Evolutionary conservation across 2,888 invertebrate genomes (phyloP).

Genomic region (Ormyrus rosae): DNA sequence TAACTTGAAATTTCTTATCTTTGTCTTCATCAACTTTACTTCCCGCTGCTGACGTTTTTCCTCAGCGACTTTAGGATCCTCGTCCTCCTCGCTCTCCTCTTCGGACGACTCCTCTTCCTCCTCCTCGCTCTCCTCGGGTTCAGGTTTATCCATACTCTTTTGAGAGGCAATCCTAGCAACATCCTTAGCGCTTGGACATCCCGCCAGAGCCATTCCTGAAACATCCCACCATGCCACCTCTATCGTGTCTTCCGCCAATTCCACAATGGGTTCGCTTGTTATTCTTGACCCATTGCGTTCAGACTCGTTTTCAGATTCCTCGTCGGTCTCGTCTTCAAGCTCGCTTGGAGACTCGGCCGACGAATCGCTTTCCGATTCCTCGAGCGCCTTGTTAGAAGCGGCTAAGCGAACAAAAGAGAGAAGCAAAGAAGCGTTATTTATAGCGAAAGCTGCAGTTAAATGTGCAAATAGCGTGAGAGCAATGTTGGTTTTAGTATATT

Average conservation of each 20-base stretch:
- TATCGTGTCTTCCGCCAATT: slow-evolving; percentile 68
- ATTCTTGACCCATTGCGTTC: slow-evolving; percentile 1
- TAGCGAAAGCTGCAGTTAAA: slow-evolving; percentile 23
- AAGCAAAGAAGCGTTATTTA: slow-evolving; percentile 38
- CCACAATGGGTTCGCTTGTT: slow-evolving; percentile 65
- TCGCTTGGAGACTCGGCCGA: neutral
- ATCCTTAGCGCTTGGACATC: slow-evolving; percentile 74
- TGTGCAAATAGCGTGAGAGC: neutral
- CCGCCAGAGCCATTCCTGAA: slow-evolving; percentile 75
- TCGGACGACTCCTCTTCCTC: slow-evolving; percentile 79
- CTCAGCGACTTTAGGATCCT: slow-evolving; percentile 82
- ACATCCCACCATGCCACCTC: slow-evolving; percentile 71
- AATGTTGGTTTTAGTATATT: no score
- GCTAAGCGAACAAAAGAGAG: slow-evolving; percentile 32
- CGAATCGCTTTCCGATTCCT: slow-evolving; percentile 7
- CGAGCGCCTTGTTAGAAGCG: slow-evolving; percentile 4
- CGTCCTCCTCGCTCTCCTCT: slow-evolving; percentile 79
- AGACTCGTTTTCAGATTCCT: neutral
- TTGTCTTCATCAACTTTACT: slow-evolving; percentile 81
- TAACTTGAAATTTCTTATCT: slow-evolving; percentile 76
- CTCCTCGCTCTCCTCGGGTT: slow-evolving; percentile 64
- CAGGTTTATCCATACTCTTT: slow-evolving; percentile 71
- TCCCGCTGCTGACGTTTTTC: slow-evolving; percentile 81
- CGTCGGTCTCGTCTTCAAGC: neutral
- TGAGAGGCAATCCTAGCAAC: slow-evolving; percentile 73